These are phyloP conservation scores for Drosophila meridiana DNA, from an alignment of 2,888 invertebrate species.

Conservation along the genomic window DNA sequence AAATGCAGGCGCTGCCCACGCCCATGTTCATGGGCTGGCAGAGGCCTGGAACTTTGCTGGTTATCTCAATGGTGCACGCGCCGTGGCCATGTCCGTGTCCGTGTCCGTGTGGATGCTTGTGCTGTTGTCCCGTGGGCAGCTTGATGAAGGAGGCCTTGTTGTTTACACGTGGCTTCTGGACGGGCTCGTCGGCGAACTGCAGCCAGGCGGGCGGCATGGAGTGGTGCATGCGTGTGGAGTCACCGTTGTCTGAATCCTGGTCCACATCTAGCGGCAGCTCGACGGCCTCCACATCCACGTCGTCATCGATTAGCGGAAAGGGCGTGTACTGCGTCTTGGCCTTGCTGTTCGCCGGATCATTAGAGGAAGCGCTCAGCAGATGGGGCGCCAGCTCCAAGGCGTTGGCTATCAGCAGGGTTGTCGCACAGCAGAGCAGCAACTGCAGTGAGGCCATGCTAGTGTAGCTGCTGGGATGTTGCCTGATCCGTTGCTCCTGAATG, in stretches of 20 bases:
- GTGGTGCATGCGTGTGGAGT: slow-evolving; percentile 49
- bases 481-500: slow-evolving; percentile 1
- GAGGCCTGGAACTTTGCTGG: slow-evolving; percentile 79
- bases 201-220: slow-evolving; percentile 69
- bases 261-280: slow-evolving; percentile 71
- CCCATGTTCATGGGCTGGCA: slow-evolving; percentile 80
- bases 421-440: slow-evolving; percentile 62
- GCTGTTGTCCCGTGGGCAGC: slow-evolving; percentile 46
- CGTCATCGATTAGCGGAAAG: slow-evolving; percentile 64
- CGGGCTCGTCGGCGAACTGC: slow-evolving; percentile 66
- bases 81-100: slow-evolving; percentile 55
- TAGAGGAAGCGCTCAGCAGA: slow-evolving; percentile 56
- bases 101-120: slow-evolving; percentile 55
- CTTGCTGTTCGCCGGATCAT: slow-evolving; percentile 58
- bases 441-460: slow-evolving; percentile 71
- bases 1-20: slow-evolving; percentile 80
- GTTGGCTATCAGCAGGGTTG: slow-evolving; percentile 60
- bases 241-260: slow-evolving; percentile 38
- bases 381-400: slow-evolving; percentile 73
- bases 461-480: slow-evolving; percentile 26
- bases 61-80: slow-evolving; percentile 81
- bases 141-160: slow-evolving; percentile 59
- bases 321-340: slow-evolving; percentile 62
- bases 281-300: slow-evolving; percentile 59
- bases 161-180: slow-evolving; percentile 47